These are phyloP conservation scores for Antechinus stuartii DNA, from an alignment of 2,113 vertebrate species.

Conservation along the genomic window DNA sequence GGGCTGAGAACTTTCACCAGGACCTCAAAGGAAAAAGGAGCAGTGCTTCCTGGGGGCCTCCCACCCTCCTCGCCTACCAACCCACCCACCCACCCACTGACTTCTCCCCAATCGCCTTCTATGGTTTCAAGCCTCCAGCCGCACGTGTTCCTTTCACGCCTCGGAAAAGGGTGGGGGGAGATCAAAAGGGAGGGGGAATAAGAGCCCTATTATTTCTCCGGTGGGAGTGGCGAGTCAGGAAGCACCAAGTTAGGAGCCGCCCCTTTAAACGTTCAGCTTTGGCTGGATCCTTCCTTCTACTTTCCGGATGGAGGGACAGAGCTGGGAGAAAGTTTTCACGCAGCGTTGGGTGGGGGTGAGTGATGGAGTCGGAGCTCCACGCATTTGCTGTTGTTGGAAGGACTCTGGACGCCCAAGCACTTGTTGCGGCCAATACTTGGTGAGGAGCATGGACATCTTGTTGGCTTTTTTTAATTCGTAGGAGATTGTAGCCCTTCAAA, in stretches of 20 bases:
- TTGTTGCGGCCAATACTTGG: conserved; percentile 62
- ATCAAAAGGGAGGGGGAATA: not conserved
- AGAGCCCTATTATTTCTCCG: not conserved
- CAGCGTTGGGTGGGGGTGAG: conserved; percentile 18
- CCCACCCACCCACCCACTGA: rapidly evolving
- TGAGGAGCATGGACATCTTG: conserved; percentile 19
- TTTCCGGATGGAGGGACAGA: not conserved
- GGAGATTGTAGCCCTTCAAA: not conserved
- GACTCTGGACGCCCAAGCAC: conserved; percentile 49
- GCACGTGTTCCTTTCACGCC: not conserved
- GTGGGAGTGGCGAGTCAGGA: not conserved
- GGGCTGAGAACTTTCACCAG: no score
- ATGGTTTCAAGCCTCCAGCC: not conserved
- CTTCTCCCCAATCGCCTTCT: rapidly evolving
- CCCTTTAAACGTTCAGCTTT: not conserved
- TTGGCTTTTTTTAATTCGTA: conserved; percentile 4
- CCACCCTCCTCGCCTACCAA: rapidly evolving
- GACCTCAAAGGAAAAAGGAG: not conserved
- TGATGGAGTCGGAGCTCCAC: conserved; percentile 10
- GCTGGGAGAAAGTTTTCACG: not conserved
- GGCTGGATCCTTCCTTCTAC: not conserved
- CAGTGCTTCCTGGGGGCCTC: no score
- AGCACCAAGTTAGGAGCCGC: not conserved
- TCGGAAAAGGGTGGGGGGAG: not conserved
- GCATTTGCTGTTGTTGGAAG: not conserved